Percentiles rank a stretch among this genome's conserved stretches.
phyloP scores from a whole-genome alignment of 2,888 invertebrate genomes.

The Sesia bembeciformis region DNA sequence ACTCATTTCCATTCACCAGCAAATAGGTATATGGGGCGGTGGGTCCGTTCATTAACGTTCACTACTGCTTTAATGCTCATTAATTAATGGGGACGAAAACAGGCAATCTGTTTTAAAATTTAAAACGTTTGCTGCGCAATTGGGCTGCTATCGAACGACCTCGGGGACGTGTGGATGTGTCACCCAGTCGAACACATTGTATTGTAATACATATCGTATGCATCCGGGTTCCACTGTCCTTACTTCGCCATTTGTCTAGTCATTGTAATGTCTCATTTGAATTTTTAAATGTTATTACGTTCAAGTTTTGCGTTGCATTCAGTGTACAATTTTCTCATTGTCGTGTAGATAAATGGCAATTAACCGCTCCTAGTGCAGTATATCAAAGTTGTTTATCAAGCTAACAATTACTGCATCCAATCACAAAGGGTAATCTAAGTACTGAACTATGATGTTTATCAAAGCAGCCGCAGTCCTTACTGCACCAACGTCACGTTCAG shows the following conservation, averaged over 20 bases:
- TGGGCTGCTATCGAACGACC: constrained; percentile 34
- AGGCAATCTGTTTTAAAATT: constrained; percentile 20
- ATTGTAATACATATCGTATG: constrained; percentile 27
- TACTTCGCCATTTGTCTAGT: constrained; percentile 33
- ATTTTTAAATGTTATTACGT: constrained; percentile 8
- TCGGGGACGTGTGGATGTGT: constrained; percentile 30
- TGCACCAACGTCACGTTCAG: too few relatives aligned
- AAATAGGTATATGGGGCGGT: constrained; percentile 24
- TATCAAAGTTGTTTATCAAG: constrained; percentile 18
- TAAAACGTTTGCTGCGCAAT: constrained; percentile 41
- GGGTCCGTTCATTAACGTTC: constrained; percentile 18
- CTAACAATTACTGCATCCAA: constrained; percentile 12
- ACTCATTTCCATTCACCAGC: constrained; percentile 8
- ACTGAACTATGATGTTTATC: constrained; percentile 10
- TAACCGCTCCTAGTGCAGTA: constrained; percentile 23
- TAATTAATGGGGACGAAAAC: constrained; percentile 11
- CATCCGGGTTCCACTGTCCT: constrained; percentile 41
- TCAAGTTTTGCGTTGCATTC: too few relatives aligned
- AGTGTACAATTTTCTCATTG: constrained; percentile 5
- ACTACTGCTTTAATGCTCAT: constrained; percentile 11
- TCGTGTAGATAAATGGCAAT: constrained; percentile 21
- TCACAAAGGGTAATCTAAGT: constrained; percentile 15
- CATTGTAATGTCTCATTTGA: constrained; percentile 25
- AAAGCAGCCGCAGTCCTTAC: constrained; percentile 8
- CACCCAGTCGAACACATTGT: constrained; percentile 26